Conservation (phyloP, 2,113 vertebrate species). For the Lycaon pictus region DNA sequence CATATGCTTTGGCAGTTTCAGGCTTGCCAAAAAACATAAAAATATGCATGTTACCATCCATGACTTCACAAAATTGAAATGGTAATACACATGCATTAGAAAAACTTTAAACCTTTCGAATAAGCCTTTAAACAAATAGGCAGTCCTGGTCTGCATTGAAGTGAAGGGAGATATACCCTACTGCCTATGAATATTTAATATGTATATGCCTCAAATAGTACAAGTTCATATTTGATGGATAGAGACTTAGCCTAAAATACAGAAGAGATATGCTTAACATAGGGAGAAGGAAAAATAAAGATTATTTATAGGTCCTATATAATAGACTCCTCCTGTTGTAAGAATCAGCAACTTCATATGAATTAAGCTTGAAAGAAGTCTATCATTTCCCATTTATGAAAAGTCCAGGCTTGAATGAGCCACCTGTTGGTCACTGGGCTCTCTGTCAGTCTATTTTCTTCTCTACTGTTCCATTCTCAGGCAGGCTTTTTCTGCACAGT, state of each 20-base stretch:
- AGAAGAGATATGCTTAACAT: background rate
- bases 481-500: rapidly evolving
- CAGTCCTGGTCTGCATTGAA: background rate
- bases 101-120: background rate
- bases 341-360: background rate
- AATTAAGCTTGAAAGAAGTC: background rate
- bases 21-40: background rate
- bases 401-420: background rate
- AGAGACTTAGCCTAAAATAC: background rate
- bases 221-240: background rate
- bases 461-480: background rate
- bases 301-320: background rate
- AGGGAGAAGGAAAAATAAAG: background rate
- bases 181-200: background rate
- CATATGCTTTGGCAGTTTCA: background rate
- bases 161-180: background rate
- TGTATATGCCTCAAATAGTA: no score
- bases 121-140: background rate
- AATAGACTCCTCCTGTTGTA: background rate
- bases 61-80: background rate
- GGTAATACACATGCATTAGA: background rate
- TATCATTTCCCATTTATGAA: background rate
- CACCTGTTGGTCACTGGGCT: background rate
- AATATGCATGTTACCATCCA: rapidly evolving
- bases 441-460: no score